Percentiles rank a stretch among this genome's conserved stretches.
phyloP scores from a whole-genome alignment of 64 coral and sea anemone genomes.

The Hydrozoanthus tunicans region DNA sequence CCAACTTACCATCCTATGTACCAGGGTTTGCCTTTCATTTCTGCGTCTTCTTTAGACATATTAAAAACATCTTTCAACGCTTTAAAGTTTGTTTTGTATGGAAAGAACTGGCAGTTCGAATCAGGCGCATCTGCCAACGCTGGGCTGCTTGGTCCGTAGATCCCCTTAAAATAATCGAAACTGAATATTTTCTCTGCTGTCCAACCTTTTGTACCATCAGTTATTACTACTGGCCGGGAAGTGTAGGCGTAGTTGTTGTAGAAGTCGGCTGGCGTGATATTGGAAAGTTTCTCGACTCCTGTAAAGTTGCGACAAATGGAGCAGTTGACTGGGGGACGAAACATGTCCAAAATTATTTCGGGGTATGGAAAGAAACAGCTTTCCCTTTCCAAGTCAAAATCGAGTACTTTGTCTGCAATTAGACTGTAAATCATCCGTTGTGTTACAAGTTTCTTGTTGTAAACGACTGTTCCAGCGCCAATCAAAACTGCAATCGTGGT shows the following conservation, averaged over 20 bases:
- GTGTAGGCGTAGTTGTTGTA: conserved; percentile 84
- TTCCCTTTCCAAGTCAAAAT: conserved; percentile 80
- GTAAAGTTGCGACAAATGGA: conserved; percentile 76
- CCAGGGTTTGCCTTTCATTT: conserved; percentile 94
- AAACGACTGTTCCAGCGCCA: conserved; percentile 57
- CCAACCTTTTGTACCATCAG: conserved; percentile 83
- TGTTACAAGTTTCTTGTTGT: conserved; percentile 46
- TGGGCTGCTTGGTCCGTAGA: conserved; percentile 81
- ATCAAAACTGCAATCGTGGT: conserved; percentile 52
- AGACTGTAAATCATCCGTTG: conserved; percentile 50
- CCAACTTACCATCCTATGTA: conserved; percentile 94
- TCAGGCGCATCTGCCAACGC: conserved; percentile 57
- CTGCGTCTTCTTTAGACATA: conserved; percentile 89
- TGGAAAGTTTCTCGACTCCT: conserved; percentile 65
- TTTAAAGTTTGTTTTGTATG: conserved; percentile 76
- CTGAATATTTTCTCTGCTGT: conserved; percentile 81
- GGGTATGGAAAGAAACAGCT: conserved; percentile 74
- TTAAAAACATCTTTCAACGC: conserved; percentile 90
- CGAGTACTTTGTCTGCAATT: conserved; percentile 63
- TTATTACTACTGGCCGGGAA: conserved; percentile 78
- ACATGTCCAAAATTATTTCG: conserved; percentile 86
- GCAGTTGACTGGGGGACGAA: conserved; percentile 93
- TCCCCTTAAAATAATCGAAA: conserved; percentile 90
- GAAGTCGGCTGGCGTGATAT: conserved; percentile 72
- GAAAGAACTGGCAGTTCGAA: conserved; percentile 91